A percentile compares a stretch with the other conserved stretches of the same genome.
Conservation (phyloP, 2,113 vertebrate genomes). For the Fulmarus glacialis region DNA sequence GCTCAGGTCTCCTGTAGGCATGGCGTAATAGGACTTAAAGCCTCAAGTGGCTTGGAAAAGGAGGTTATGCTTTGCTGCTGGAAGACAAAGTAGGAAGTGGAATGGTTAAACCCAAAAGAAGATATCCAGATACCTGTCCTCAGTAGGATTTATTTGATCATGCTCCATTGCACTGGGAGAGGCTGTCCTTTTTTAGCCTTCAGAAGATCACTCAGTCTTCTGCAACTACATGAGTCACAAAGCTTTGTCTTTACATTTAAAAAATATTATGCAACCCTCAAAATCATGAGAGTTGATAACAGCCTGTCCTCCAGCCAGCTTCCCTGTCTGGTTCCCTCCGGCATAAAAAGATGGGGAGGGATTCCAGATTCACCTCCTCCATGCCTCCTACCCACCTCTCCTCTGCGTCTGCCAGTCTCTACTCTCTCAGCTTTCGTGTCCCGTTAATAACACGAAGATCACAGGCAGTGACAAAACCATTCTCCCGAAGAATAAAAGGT, state of each 20-base stretch:
- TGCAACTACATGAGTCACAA: background rate
- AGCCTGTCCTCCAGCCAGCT: background rate
- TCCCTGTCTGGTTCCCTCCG: background rate
- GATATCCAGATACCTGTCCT: background rate
- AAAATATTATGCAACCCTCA: background rate
- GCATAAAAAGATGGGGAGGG: background rate
- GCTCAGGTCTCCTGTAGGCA: background rate
- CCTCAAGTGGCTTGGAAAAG: background rate
- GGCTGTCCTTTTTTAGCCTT: background rate
- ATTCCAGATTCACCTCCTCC: background rate
- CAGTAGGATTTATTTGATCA: background rate
- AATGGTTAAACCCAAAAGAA: background rate
- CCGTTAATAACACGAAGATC: rapidly evolving
- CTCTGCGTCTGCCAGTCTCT: background rate
- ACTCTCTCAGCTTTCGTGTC: background rate
- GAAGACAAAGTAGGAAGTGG: background rate
- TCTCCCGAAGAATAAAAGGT: background rate
- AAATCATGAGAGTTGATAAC: background rate
- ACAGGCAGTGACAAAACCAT: background rate
- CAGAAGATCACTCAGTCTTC: background rate
- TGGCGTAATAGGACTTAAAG: background rate
- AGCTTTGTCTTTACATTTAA: background rate
- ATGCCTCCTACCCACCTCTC: background rate
- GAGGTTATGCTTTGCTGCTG: background rate
- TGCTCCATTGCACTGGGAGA: background rate